Conservation (phyloP, 1,140 invertebrate genomes). For the Meloidogyne floridensis region DNA sequence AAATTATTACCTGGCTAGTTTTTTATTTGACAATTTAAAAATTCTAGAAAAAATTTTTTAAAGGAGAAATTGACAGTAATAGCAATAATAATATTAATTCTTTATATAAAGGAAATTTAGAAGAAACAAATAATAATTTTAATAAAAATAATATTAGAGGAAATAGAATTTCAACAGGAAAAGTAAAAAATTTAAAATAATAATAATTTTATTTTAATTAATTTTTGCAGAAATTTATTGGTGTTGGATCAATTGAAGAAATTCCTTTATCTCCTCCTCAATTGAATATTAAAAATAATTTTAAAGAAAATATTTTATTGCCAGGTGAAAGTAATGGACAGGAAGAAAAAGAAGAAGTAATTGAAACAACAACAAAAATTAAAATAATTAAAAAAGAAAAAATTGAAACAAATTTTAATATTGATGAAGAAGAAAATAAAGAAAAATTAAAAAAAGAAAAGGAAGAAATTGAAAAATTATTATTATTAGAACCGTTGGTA, state of each 20-base stretch:
- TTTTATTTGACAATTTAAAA: not conserved
- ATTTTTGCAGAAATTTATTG: constrained; percentile 20
- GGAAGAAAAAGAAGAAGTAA: too few relatives aligned
- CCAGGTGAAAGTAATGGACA: not conserved
- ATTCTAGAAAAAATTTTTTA: not conserved
- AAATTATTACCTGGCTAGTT: constrained; percentile 5
- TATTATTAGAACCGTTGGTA: constrained; percentile 19
- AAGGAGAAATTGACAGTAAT: not conserved
- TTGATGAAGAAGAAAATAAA: constrained; percentile 24
- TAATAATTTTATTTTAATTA: not conserved
- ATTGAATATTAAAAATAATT: not conserved
- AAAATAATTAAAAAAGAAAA: constrained; percentile 30
- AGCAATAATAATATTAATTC: not conserved
- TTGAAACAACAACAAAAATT: not conserved
- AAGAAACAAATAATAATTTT: not conserved
- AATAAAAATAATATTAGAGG: not conserved
- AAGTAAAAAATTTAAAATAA: not conserved
- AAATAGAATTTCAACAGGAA: not conserved
- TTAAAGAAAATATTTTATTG: constrained; percentile 2
- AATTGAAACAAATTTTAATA: constrained; percentile 42
- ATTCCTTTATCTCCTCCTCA: constrained; percentile 17
- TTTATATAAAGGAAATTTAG: not conserved
- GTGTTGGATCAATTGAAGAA: constrained; percentile 29
- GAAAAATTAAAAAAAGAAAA: not conserved
- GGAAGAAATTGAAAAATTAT: not conserved